Conservation (phyloP, 2,113 vertebrate genomes). For the Alaudala cheleensis region DNA sequence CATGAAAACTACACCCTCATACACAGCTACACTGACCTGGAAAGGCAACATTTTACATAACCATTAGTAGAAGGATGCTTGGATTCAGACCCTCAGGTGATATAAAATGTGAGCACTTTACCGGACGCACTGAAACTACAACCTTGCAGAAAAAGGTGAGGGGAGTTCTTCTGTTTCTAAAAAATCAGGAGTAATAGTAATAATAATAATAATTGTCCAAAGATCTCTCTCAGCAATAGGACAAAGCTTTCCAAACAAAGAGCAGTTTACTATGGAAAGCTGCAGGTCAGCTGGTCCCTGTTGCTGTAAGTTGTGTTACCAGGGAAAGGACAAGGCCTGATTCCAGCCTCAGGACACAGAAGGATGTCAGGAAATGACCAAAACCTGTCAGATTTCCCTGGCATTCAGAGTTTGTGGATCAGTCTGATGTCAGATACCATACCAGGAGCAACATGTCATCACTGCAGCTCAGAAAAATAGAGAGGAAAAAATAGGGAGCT, state of each 20-base stretch:
- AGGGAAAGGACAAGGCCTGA: background rate
- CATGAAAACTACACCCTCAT: background rate
- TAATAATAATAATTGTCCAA: background rate
- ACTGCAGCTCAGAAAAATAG: background rate
- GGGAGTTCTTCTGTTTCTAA: background rate
- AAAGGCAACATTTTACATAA: background rate
- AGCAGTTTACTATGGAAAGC: background rate
- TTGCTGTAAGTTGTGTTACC: background rate
- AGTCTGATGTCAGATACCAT: background rate
- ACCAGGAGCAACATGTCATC: background rate
- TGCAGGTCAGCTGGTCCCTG: background rate
- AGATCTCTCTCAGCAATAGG: background rate
- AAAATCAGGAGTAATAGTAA: background rate
- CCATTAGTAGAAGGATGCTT: background rate
- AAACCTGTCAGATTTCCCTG: background rate
- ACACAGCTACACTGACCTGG: background rate
- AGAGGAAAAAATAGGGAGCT: background rate
- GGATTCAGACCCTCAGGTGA: background rate
- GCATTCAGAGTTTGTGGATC: background rate
- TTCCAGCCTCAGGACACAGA: background rate
- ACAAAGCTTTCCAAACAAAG: background rate
- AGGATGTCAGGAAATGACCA: background rate
- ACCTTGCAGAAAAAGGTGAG: background rate
- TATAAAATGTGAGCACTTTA: background rate
- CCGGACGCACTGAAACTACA: background rate